Percentiles rank a stretch among this genome's conserved stretches.
Evolutionary conservation across 2,888 invertebrate genomes (phyloP).

Genomic region (Cremastobaeus sp.): DNA sequence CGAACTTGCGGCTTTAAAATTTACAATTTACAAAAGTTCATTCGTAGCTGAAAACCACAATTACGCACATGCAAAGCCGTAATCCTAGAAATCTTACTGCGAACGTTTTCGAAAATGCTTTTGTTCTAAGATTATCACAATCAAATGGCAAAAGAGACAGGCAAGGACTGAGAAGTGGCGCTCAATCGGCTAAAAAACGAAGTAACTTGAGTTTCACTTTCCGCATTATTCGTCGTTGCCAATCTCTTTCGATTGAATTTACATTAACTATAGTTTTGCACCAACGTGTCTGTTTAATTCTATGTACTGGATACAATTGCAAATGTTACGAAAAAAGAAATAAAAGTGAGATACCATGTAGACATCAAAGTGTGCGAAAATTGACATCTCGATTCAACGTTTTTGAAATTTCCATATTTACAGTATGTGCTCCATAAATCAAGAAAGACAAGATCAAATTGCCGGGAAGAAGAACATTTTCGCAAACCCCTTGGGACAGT

Average conservation of each 20-base stretch:
- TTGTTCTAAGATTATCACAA: constrained; percentile 44
- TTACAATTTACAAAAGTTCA: no score
- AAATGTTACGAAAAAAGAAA: no score
- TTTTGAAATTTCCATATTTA: constrained; percentile 12
- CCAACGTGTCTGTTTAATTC: no score
- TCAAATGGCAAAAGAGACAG: constrained; percentile 20
- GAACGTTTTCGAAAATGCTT: constrained; percentile 18
- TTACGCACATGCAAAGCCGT: no score
- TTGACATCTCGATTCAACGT: constrained; percentile 16
- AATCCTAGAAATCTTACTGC: constrained; percentile 21
- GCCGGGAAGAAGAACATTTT: no score
- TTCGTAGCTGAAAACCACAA: no score
- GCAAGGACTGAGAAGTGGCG: constrained; percentile 23
- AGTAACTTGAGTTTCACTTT: constrained; percentile 2
- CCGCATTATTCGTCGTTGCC: constrained; percentile 9
- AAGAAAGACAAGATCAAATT: no score
- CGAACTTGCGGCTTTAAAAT: no score
- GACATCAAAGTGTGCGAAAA: constrained; percentile 1
- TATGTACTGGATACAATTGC: no score
- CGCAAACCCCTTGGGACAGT: no score
- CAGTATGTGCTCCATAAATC: constrained; percentile 32
- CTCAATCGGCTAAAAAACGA: constrained; percentile 9
- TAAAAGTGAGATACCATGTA: constrained; percentile 14
- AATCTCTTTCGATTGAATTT: constrained; percentile 17
- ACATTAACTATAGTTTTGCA: no score